Evolutionary conservation across 2,888 invertebrate species (phyloP).

Genomic region (Sinotaia quadrata): DNA sequence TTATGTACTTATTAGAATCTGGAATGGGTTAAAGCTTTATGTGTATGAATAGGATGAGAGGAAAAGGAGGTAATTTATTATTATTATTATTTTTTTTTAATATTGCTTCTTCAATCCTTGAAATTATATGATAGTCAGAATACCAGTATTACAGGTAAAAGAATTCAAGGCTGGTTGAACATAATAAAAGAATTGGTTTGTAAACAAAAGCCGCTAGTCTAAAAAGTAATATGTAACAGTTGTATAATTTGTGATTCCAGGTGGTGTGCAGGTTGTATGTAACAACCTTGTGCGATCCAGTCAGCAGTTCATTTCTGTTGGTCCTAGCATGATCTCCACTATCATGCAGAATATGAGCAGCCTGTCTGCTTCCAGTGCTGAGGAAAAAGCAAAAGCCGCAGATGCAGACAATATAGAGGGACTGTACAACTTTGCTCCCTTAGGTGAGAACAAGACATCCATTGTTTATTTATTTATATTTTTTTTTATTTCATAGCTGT

Average conservation of each 20-base stretch:
- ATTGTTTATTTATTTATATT: not conserved
- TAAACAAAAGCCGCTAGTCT: not conserved
- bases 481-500: not conserved
- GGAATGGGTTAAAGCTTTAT: too few species aligned
- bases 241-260: constrained; percentile 40
- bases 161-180: too few species aligned
- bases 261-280: constrained; percentile 76
- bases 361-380: constrained; percentile 43
- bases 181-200: not conserved
- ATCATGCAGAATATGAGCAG: constrained; percentile 78
- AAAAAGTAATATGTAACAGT: not conserved
- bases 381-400: constrained; percentile 47
- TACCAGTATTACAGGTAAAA: too few species aligned
- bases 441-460: constrained; percentile 75
- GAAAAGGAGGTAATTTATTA: too few species aligned
- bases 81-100: too few species aligned
- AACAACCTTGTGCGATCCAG: constrained; percentile 84
- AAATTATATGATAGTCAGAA: too few species aligned
- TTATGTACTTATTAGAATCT: too few species aligned
- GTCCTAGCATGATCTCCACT: constrained; percentile 80
- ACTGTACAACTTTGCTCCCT: constrained; percentile 90
- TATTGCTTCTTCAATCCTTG: too few species aligned
- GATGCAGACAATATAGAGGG: constrained; percentile 80
- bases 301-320: constrained; percentile 81
- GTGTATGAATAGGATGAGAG: too few species aligned